These are phyloP conservation scores for Cataglyphis hispanica DNA, from an alignment of 1,140 invertebrate species.

Conservation along the genomic window DNA sequence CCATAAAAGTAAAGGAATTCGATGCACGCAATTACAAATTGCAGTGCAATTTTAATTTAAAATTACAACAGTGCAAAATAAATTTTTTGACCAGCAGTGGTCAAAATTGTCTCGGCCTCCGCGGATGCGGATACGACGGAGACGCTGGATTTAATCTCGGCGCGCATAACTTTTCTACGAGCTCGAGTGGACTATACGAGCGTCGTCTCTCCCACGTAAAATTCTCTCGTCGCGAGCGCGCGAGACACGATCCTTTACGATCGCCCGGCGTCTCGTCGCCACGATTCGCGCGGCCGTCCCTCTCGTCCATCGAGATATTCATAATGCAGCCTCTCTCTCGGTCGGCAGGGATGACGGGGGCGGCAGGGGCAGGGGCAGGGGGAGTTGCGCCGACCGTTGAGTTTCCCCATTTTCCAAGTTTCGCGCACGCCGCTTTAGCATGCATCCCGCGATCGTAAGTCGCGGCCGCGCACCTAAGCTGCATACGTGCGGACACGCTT, in stretches of 20 bases:
- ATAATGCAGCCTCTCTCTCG: conserved; percentile 57
- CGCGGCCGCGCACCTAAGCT: conserved; percentile 51
- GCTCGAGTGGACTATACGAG: too few species aligned
- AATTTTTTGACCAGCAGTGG: too few species aligned
- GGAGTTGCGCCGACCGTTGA: background rate
- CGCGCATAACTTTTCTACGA: too few species aligned
- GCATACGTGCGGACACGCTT: conserved; percentile 54
- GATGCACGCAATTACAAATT: too few species aligned
- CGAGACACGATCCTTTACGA: background rate
- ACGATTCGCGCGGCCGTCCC: conserved; percentile 25
- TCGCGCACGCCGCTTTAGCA: conserved; percentile 48
- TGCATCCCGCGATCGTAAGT: conserved; percentile 55
- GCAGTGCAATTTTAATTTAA: too few species aligned
- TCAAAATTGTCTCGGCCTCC: too few species aligned
- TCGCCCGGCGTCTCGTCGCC: background rate
- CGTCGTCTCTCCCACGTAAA: background rate
- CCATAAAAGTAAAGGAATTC: too few species aligned
- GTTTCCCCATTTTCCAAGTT: conserved; percentile 49
- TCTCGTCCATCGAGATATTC: conserved; percentile 58
- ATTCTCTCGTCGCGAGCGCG: background rate
- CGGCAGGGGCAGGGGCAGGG: background rate
- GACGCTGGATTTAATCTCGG: too few species aligned
- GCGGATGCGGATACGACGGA: too few species aligned
- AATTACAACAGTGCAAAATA: too few species aligned
- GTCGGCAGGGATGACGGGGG: too few species aligned